Percentiles rank a stretch among this genome's conserved stretches.
phyloP scores from a whole-genome alignment of 2,888 invertebrate species.

The Metacarcinus magister region DNA sequence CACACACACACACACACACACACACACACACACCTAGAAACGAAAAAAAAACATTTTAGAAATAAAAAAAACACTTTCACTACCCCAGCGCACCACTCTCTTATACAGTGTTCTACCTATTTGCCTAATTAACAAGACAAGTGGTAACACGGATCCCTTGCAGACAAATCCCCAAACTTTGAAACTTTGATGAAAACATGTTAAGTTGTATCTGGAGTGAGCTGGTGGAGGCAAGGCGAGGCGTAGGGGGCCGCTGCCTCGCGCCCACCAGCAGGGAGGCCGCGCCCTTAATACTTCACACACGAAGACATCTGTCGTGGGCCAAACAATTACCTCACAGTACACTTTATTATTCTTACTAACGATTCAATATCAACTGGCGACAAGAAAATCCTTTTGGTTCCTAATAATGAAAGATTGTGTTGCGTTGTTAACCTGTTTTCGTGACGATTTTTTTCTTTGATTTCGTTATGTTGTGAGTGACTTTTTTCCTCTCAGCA shows the following conservation, averaged over 20 bases:
- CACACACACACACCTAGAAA: not conserved
- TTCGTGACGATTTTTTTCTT: too few species aligned
- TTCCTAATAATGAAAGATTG: too few species aligned
- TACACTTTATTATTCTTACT: too few species aligned
- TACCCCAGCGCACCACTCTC: not conserved
- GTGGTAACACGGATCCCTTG: slow-evolving; percentile 12
- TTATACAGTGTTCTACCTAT: not conserved
- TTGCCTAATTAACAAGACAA: slow-evolving; percentile 11
- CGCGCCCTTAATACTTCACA: slow-evolving; percentile 26
- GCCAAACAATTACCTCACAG: too few species aligned
- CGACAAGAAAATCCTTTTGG: too few species aligned
- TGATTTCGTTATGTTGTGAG: too few species aligned
- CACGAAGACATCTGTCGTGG: not conserved
- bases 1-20: too few species aligned
- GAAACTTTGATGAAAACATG: slow-evolving; percentile 41
- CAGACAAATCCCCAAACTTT: not conserved
- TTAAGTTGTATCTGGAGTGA: slow-evolving; percentile 40
- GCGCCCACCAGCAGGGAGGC: not conserved
- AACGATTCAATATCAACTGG: too few species aligned
- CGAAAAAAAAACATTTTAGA: not conserved
- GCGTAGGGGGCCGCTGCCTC: not conserved
- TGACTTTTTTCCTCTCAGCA: too few species aligned
- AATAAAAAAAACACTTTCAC: not conserved
- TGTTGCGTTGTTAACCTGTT: too few species aligned
- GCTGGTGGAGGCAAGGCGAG: not conserved